Base-by-base conservation (phyloP, 2,888 invertebrate genomes). In the Metallyticus violacea region DNA sequence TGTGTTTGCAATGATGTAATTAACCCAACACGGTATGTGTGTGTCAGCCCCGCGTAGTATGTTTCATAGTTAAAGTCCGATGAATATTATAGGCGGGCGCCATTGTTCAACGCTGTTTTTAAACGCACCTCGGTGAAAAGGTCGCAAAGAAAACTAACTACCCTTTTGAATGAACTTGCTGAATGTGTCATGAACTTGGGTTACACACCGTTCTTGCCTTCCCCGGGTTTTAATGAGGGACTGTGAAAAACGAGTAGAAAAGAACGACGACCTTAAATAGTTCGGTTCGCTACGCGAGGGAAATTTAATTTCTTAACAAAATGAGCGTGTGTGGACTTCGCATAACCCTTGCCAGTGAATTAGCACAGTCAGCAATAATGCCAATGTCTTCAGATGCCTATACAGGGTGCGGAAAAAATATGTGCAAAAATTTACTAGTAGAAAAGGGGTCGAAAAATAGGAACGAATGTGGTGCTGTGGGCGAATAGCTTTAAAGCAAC, bases 1-100 rank as follows among this genome's bases (percentile, higher is more conserved):
- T 30, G 25, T 81, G 85, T 80, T 80, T 81, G 77, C 76, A 77
- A 26, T 80, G 86, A 77, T 77, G 86, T 86, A 86, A 86, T 86
- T 86, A 86, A 86, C 86, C 81, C 62, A 81, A 77, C 78, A 30
- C 25, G 81, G 6, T 77, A n/a, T 25, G 79, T 79, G 26, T 77
- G 7, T 78, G 78, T 62, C 76, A 7, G 76, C 15, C 76, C 6
- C n/a, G n/a, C n/a, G n/a, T n/a, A n/a, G n/a, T 27, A 27, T 26
- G 81, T 81, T 81, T 81, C 81, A 81, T 81, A 81, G 81, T 81
- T 81, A 81, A 81, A 30, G 81, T 30, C n/a, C 30, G 81, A 28
- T 81, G 81, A 81, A 81, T 81, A 81, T 81, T 30, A 81, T 81
- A 81, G 81, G 7, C 26, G 9, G 30, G 29, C 26, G 4, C 81